Percentiles rank a stretch among this genome's conserved stretches.
Conservation (phyloP, 2,113 vertebrate species). For the Phaethornis superciliosus region DNA sequence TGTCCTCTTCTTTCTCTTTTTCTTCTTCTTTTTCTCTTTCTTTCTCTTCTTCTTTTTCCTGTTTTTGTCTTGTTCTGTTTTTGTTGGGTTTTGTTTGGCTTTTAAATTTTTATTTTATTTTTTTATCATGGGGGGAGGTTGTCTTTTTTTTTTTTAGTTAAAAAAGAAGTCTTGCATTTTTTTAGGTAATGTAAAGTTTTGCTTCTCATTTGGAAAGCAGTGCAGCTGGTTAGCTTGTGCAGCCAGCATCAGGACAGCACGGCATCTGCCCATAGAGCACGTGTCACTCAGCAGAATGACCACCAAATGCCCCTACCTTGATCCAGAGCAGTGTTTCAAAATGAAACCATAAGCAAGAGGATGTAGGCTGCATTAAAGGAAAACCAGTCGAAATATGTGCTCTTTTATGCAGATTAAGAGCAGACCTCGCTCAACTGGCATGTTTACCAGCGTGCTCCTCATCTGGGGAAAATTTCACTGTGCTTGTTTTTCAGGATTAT, state of each 20-base stretch:
- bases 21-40: no score
- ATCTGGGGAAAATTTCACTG: constrained; percentile 11
- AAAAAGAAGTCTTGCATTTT: neutral
- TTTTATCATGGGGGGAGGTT: neutral
- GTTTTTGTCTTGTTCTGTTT: neutral
- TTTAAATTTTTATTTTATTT: neutral
- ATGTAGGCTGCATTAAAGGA: neutral
- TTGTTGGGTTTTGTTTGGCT: neutral
- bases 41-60: neutral
- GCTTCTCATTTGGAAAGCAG: neutral
- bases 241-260: neutral
- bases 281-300: neutral
- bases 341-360: neutral
- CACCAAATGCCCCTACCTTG: neutral
- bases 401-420: neutral
- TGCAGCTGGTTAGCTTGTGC: neutral
- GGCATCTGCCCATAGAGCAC: neutral
- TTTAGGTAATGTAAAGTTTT: neutral
- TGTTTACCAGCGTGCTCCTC: neutral
- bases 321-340: neutral
- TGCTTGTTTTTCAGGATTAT: constrained; percentile 19
- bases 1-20: no score
- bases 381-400: neutral
- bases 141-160: neutral
- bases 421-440: neutral